Conservation (phyloP, 2,113 vertebrate genomes). For the Peromyscus polionotus region DNA sequence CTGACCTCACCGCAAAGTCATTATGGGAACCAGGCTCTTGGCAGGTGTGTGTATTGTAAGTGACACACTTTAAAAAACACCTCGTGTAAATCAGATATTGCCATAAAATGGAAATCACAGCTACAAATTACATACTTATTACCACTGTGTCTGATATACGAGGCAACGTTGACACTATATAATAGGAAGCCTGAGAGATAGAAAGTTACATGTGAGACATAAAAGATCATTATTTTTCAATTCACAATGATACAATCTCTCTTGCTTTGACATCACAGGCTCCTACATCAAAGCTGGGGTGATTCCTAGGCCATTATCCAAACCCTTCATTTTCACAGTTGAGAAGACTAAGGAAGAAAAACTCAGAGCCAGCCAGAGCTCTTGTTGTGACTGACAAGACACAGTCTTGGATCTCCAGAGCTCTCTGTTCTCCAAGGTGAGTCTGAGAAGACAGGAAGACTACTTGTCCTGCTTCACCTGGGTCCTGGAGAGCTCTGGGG, state of each 20-base stretch:
- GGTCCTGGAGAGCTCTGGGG: no score
- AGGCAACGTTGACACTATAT: slow-evolving; percentile 47
- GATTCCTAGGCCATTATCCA: background rate
- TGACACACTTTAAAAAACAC: slow-evolving; percentile 78
- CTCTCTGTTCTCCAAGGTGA: background rate
- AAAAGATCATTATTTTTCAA: slow-evolving; percentile 77
- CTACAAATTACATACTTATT: slow-evolving; percentile 77
- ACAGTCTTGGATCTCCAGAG: background rate
- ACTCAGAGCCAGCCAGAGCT: background rate
- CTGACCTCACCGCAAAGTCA: slow-evolving; percentile 73
- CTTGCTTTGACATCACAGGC: slow-evolving; percentile 60
- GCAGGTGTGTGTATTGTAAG: slow-evolving; percentile 60
- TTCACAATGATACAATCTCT: slow-evolving; percentile 36
- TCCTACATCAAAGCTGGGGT: slow-evolving; percentile 45
- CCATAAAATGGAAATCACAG: slow-evolving; percentile 78
- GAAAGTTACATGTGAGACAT: slow-evolving; percentile 45
- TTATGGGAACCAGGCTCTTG: slow-evolving; percentile 61
- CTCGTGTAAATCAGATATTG: slow-evolving; percentile 73
- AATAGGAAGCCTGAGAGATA: slow-evolving; percentile 67
- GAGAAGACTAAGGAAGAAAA: background rate
- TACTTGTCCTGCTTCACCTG: background rate
- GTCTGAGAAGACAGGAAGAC: background rate
- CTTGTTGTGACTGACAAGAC: background rate
- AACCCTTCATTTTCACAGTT: slow-evolving; percentile 18
- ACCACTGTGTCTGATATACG: slow-evolving; percentile 66